These are phyloP conservation scores for Tetragnatha montana DNA, from an alignment of 2,888 invertebrate genomes.

Conservation along the genomic window DNA sequence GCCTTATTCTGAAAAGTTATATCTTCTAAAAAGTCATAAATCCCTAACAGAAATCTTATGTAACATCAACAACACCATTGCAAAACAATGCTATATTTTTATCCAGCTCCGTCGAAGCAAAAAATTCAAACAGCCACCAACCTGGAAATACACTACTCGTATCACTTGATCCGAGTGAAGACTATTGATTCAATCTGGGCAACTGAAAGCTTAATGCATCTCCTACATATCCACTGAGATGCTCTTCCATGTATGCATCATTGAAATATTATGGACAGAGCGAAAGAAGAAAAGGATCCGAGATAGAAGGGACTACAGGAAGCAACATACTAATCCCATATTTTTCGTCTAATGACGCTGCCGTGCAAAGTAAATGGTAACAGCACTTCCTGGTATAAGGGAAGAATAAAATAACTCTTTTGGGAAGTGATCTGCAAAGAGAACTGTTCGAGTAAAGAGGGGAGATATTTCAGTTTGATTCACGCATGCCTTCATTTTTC, in stretches of 20 bases:
- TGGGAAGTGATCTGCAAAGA: slow-evolving; percentile 4
- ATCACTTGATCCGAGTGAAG: not conserved
- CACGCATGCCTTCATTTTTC: not conserved
- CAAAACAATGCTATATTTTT: too few relatives aligned
- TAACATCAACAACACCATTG: too few relatives aligned
- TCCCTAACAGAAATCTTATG: too few relatives aligned
- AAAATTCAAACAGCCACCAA: too few relatives aligned
- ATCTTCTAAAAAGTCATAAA: too few relatives aligned
- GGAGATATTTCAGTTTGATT: slow-evolving; percentile 26
- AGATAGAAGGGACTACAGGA: slow-evolving; percentile 3
- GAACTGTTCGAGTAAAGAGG: not conserved
- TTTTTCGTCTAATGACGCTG: slow-evolving; percentile 27
- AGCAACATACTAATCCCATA: slow-evolving; percentile 26
- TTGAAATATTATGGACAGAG: slow-evolving; percentile 13
- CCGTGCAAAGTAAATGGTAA: slow-evolving; percentile 26
- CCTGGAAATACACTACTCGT: not conserved
- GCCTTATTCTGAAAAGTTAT: too few relatives aligned
- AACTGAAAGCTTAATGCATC: not conserved
- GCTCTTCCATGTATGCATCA: not conserved
- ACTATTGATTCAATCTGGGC: not conserved
- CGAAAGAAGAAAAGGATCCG: slow-evolving; percentile 11
- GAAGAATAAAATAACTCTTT: slow-evolving; percentile 20
- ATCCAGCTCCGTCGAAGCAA: too few relatives aligned
- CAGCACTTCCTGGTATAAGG: slow-evolving; percentile 18
- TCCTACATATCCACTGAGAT: not conserved